Conservation (phyloP, 2,113 vertebrate genomes). For the Sclerurus mexicanus region DNA sequence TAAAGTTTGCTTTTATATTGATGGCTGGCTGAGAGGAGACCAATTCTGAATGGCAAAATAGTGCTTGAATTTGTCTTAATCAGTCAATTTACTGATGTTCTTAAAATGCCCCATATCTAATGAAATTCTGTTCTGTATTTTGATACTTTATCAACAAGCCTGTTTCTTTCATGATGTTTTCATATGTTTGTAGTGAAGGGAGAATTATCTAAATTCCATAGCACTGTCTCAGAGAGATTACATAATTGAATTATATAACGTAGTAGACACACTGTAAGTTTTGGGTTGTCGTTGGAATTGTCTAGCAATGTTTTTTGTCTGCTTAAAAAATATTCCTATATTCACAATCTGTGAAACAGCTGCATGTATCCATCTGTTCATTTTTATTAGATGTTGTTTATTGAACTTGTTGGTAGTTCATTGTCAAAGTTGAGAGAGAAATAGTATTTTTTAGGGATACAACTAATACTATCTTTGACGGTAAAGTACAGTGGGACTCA, state of each 20-base stretch:
- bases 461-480: neutral
- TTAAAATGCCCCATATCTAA: neutral
- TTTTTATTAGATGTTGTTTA: neutral
- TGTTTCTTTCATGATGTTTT: neutral
- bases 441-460: neutral
- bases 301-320: neutral
- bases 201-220: neutral
- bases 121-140: neutral
- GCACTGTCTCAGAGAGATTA: neutral
- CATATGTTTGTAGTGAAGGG: neutral
- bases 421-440: neutral
- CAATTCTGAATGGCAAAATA: neutral
- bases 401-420: neutral
- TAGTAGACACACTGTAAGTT: neutral
- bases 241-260: neutral
- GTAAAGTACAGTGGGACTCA: neutral
- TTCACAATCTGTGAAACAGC: neutral
- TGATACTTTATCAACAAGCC: neutral
- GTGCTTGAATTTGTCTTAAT: neutral
- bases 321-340: neutral
- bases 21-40: neutral
- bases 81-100: neutral
- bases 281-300: neutral
- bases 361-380: neutral
- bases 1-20: neutral